Evolutionary conservation across 1,140 invertebrate species (phyloP), one percentile per base, ranked within the genome.

Genomic region (Armadillidium nasatum): DNA sequence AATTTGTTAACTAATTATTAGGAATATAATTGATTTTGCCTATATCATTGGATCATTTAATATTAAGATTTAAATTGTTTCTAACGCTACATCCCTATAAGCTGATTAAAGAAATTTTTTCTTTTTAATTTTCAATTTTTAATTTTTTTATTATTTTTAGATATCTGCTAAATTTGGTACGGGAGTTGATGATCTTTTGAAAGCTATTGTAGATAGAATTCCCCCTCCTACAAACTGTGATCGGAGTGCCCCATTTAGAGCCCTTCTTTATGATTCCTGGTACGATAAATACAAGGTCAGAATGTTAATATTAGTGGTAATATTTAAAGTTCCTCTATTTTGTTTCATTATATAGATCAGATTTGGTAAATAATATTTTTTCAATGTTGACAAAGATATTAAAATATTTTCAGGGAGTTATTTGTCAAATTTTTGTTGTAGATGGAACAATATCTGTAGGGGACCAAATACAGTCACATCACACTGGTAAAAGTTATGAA

Each of bases 211-310:
- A 72, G 87, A 91, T 81, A 87, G 86, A 84, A 89, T 97, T 82
- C 94, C 94, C 50, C 87, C 90, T 46, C 95, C 95, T 4, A 75
- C n/a, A 10, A 84, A 82, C 74, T 83, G 84, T 76, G 83, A 86
- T 60, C 50, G 11, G 76, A 82, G 88, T 11, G 87, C 87, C 23
- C 87, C 90, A 43, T 90, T 97, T 67, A 89, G 89, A 84, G 93
- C 92, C 0, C 85, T 97, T 21, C 86, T 97, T 69, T 97, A 97
- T 86, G 97, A 99, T 84, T 95, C 93, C 67, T 97, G 94, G 92
- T 97, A 91, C 85, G 92, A 78, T 78, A 60, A 60, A 60, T 60
- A 60, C 7, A 60, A 60, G 50, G 50, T 60, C 11, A 13, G 11
- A 15, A 60, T 33, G 33, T 33, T 33, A 33, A 33, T 33, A 33